These are phyloP conservation scores for Tinea trinotella DNA, from an alignment of 2,888 invertebrate genomes.

Conservation along the genomic window DNA sequence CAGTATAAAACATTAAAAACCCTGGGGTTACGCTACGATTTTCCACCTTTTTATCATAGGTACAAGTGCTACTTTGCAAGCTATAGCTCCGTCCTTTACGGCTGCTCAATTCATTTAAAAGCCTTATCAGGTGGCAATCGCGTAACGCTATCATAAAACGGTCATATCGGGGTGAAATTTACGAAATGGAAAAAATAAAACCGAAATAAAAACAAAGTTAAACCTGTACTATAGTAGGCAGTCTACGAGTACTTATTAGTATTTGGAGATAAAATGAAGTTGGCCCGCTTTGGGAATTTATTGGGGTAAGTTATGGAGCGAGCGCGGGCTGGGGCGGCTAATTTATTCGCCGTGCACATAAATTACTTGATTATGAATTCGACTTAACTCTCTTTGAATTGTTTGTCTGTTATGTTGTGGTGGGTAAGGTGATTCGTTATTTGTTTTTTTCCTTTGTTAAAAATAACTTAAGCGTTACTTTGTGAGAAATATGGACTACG, in stretches of 20 bases:
- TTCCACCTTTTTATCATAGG: not conserved
- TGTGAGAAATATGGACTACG: not conserved
- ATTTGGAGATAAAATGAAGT: conserved; percentile 72
- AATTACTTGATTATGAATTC: conserved; percentile 74
- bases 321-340: conserved; percentile 66
- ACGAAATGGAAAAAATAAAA: conserved; percentile 44
- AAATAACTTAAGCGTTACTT: not conserved
- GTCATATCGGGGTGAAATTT: conserved; percentile 50
- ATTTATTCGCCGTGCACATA: conserved; percentile 73
- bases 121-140: conserved; percentile 50
- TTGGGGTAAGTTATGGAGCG: conserved; percentile 71
- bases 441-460: not conserved
- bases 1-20: not conserved
- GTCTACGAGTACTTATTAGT: conserved; percentile 63
- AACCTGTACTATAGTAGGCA: conserved; percentile 44
- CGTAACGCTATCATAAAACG: conserved; percentile 56
- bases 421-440: not conserved
- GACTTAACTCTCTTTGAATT: conserved; percentile 65
- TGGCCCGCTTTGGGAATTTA: conserved; percentile 71
- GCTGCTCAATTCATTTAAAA: conserved; percentile 16
- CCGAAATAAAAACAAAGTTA: conserved; percentile 44
- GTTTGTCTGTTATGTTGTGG: conserved; percentile 56
- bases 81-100: not conserved
- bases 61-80: not conserved
- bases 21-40: not conserved